A percentile compares a stretch with the other conserved stretches of the same genome.
Conservation (phyloP, 2,113 vertebrate species). For the Silurus glanis region DNA sequence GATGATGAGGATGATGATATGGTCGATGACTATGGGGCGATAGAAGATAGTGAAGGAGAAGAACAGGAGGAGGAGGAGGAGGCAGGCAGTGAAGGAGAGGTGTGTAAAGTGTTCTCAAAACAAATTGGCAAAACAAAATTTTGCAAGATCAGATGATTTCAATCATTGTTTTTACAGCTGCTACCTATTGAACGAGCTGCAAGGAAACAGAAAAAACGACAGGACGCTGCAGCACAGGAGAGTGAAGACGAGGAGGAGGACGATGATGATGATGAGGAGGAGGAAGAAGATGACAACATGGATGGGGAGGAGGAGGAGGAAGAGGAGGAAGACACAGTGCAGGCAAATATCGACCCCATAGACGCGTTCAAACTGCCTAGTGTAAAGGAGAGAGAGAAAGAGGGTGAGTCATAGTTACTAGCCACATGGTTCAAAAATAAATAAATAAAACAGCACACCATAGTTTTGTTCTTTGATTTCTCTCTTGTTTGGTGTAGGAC, state of each 20-base stretch:
- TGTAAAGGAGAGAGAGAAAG: constrained; percentile 78
- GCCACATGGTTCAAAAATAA: neutral
- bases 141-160: neutral
- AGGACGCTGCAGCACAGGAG: constrained; percentile 55
- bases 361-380: constrained; percentile 82
- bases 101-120: constrained; percentile 40
- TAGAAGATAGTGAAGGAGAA: constrained; percentile 64
- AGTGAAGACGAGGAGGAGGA: constrained; percentile 71
- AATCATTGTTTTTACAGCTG: constrained; percentile 72
- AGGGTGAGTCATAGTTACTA: constrained; percentile 68
- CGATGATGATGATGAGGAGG: constrained; percentile 52
- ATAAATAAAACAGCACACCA: neutral
- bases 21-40: constrained; percentile 86
- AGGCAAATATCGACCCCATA: constrained; percentile 81
- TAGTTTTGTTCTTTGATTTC: neutral
- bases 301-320: constrained; percentile 64
- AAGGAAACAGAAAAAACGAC: constrained; percentile 76
- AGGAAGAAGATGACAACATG: constrained; percentile 56
- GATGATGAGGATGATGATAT: constrained; percentile 68
- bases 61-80: constrained; percentile 55
- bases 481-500: constrained; percentile 60
- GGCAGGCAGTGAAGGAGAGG: constrained; percentile 69
- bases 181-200: constrained; percentile 92
- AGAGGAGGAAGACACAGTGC: constrained; percentile 71
- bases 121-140: neutral